Evolutionary conservation across 92 coral and sea anemone species (phyloP).

Genomic region (Montipora capitata): DNA sequence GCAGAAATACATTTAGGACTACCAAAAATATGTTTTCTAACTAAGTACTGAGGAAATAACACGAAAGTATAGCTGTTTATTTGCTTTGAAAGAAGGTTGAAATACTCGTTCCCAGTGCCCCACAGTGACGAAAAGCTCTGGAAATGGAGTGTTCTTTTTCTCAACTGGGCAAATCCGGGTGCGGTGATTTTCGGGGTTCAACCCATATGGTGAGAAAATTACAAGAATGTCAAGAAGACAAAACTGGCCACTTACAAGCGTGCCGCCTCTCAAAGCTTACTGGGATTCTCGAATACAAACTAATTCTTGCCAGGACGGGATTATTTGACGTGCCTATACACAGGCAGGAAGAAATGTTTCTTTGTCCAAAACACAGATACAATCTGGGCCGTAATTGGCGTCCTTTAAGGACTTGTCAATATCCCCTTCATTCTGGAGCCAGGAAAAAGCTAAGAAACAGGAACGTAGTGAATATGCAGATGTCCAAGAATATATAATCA

Average conservation of each 20-base stretch:
- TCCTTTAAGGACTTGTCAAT: too few relatives aligned
- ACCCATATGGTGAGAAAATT: neutral
- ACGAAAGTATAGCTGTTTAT: neutral
- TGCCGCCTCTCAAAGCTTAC: neutral
- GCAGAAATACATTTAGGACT: neutral
- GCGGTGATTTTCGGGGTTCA: slow-evolving; percentile 14
- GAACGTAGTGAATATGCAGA: too few relatives aligned
- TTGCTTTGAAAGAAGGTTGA: neutral
- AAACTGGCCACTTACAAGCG: neutral
- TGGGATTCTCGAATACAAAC: neutral
- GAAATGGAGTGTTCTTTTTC: neutral
- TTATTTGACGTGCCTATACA: neutral
- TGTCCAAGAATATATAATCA: too few relatives aligned
- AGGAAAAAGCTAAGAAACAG: too few relatives aligned
- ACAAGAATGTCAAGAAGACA: neutral
- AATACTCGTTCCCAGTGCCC: slow-evolving; percentile 1
- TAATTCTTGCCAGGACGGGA: neutral
- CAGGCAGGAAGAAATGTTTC: too few relatives aligned
- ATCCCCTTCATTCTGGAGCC: too few relatives aligned
- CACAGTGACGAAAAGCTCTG: neutral
- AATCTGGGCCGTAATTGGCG: too few relatives aligned
- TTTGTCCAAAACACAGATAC: too few relatives aligned
- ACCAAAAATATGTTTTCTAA: neutral
- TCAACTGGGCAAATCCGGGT: neutral
- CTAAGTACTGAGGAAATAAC: neutral